Conservation (phyloP, 37 sponge, comb jelly and placozoan genomes). For the Chondrilla cf. caribensis region DNA sequence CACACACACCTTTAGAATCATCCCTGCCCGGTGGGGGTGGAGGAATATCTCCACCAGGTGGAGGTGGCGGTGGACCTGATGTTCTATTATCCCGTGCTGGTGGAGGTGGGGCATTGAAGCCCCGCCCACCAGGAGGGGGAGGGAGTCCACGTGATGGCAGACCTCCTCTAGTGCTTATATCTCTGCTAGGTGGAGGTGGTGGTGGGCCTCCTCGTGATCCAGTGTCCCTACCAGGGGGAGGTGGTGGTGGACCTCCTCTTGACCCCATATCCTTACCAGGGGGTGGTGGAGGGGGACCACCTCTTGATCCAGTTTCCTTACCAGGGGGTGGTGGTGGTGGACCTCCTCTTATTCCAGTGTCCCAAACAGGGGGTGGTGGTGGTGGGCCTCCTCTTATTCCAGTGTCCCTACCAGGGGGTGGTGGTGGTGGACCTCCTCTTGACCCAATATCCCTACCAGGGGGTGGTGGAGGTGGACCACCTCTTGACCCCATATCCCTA, state of each 20-base stretch:
- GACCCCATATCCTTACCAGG: not conserved
- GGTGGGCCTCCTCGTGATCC: not conserved
- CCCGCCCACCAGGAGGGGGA: conserved; percentile 1
- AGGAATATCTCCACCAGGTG: too few species aligned
- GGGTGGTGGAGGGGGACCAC: conserved; percentile 33
- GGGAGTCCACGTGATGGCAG: not conserved
- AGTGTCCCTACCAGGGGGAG: not conserved
- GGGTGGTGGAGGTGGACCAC: conserved; percentile 4
- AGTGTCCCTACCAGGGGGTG: conserved; percentile 2
- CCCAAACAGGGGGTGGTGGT: conserved; percentile 20
- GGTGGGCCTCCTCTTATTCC: not conserved
- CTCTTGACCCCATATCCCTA: not conserved
- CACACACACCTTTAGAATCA: too few species aligned
- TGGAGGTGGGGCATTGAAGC: conserved; percentile 21
- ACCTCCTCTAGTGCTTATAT: not conserved
- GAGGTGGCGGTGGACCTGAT: too few species aligned
- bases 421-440: conserved; percentile 1
- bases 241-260: not conserved
- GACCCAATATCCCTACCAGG: conserved; percentile 11
- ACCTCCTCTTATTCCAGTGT: not conserved
- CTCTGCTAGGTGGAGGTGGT: conserved; percentile 16
- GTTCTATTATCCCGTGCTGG: not conserved
- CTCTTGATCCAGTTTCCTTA: not conserved
- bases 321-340: conserved; percentile 21
- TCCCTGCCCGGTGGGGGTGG: too few species aligned